Evolutionary conservation across 2,888 invertebrate species (phyloP), one percentile per base, ranked within the genome.

Genomic region (Meteorus colon): DNA sequence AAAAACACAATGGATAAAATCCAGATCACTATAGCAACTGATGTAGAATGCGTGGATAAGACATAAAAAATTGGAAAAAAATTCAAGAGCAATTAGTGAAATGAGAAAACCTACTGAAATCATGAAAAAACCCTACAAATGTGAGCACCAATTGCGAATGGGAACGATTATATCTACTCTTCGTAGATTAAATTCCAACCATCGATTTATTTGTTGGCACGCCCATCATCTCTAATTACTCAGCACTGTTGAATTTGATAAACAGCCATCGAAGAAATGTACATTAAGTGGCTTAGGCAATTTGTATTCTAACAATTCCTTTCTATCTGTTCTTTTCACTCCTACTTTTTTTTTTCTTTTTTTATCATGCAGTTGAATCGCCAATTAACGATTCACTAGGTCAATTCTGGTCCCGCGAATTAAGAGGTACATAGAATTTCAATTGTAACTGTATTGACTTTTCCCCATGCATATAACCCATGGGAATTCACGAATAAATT

Each of bases 381-480:
- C 63, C 63, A 34, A 63, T 29, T 63, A 34, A 29, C 31, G 2
- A 63, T 63, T 34, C 29, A 63, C 34, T 31, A n/a, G 31, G 4
- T 34, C 63, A 14, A 63, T 63, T 3, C 63, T 63, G 27, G 4
- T 62, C 2, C 63, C 3, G 31, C 34, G n/a, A 63, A 63, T 63
- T 31, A 31, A 63, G 63, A 63, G 63, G 34, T 63, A 63, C 16
- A 48, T 31, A 63, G 34, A 63, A 34, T 29, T 34, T 31, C 63
- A 63, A 63, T 63, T 63, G 34, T 10, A 34, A 14, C 62, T 34
- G 31, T 63, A 62, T 63, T 14, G 16, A 31, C 34, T 31, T n/a
- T 48, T n/a, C 16, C 1, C 4, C 48, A 63, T 63, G 6, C 8
- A 63, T 31, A 12, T 41, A 41, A 2, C 31, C 8, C 31, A 63